Base-by-base conservation (phyloP, 2,797 vertebrate species). In the Spinus olivaceus region DNA sequence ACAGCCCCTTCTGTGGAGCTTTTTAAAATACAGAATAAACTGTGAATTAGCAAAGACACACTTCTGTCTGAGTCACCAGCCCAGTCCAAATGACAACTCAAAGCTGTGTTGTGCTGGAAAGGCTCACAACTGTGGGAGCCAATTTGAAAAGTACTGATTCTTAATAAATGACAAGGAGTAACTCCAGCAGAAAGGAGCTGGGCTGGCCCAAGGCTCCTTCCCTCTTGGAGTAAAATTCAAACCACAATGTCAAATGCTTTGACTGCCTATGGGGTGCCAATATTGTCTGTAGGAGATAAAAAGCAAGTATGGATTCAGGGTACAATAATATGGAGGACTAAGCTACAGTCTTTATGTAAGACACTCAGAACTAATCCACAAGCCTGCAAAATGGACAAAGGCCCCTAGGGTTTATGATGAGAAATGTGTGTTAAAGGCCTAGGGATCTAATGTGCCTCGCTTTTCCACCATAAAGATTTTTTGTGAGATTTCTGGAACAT, bases 11-110 rank as follows among this genome's bases (percentile, higher is more conserved):
- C 84, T 84, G 86, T 46, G 47, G 59, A 86, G 74, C 78, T 81
- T 88, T 95, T 86, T 91, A 2, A 91, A 72, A 69, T 65, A 70
- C 67, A 69, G 63, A 91, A 91, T 79, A 85, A 92, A 94, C 50
- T 60, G 61, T 47, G 61, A 79, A 87, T 85, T 92, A 91, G 47
- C 74, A 87, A 82, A 88, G 67, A 54, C n/a, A 41, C n/a, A 20
- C 44, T 92, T 32, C 74, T 65, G 14, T 79, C 66, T 91, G 91
- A 91, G 71, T 84, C 86, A 91, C 54, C 60, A 72, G 70, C 54
- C 89, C 66, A 57, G 53, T 86, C 50, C 89, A 85, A 92, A 76
- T 59, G 66, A 72, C 25, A 72, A 81, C 63, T 89, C 35, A 72
- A 84, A 94, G 35, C 59, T 70, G 10, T 37, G 54, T 49, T 81